Conservation (phyloP, 2,888 invertebrate species). For the Aporophyla lueneburgensis region DNA sequence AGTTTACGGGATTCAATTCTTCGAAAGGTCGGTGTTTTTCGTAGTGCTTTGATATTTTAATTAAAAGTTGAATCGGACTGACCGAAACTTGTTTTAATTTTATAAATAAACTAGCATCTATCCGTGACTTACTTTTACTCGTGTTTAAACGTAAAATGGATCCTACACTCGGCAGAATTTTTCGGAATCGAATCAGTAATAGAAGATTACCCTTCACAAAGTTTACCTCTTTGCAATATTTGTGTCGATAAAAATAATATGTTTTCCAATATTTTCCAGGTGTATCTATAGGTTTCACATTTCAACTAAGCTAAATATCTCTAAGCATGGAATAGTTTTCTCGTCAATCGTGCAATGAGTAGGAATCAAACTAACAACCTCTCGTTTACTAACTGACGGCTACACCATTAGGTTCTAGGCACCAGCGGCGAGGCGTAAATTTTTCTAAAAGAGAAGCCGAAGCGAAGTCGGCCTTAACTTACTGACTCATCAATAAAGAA, state of each 20-base stretch:
- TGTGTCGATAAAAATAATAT: not conserved
- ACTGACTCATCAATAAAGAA: too few relatives aligned
- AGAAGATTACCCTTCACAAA: not conserved
- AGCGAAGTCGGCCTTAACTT: too few relatives aligned
- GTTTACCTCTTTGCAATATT: not conserved
- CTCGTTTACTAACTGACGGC: not conserved
- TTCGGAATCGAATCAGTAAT: too few relatives aligned
- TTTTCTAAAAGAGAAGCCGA: too few relatives aligned
- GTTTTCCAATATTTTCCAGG: not conserved
- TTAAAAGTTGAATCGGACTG: slow-evolving; percentile 13
- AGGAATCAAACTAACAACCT: slow-evolving; percentile 1
- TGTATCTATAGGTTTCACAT: not conserved
- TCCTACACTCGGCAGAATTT: too few relatives aligned
- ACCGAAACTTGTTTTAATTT: not conserved
- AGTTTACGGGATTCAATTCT: slow-evolving; percentile 9
- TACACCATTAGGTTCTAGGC: not conserved
- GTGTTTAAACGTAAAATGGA: too few relatives aligned
- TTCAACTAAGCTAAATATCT: not conserved
- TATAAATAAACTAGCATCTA: not conserved
- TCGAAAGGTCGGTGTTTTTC: not conserved
- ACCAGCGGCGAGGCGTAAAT: too few relatives aligned
- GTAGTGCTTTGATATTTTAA: slow-evolving; percentile 31
- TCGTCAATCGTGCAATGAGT: not conserved
- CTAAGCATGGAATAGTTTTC: not conserved
- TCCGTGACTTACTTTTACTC: too few relatives aligned